Evolutionary conservation across 35 echinoderm and acorn worm genomes (phyloP).

Genomic region (Lytechinus pictus): DNA sequence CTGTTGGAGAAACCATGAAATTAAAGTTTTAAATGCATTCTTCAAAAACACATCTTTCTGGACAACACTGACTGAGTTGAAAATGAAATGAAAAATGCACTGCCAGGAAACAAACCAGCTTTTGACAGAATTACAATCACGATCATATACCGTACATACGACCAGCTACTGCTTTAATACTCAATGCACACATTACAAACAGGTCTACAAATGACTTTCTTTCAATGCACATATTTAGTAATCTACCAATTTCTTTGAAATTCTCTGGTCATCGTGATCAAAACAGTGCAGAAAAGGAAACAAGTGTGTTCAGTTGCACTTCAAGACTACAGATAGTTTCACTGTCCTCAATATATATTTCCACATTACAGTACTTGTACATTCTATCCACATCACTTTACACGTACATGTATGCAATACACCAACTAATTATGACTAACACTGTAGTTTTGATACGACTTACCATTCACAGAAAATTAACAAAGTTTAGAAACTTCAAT

Average conservation of each 20-base stretch:
- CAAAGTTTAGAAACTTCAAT: too few species aligned
- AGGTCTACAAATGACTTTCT: not conserved
- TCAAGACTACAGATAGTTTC: not conserved
- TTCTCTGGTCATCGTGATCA: not conserved
- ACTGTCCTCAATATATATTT: not conserved
- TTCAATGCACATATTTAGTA: not conserved
- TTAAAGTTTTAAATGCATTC: not conserved
- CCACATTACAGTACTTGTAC: not conserved
- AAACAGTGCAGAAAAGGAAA: not conserved
- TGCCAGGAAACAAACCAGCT: not conserved
- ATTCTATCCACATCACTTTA: not conserved
- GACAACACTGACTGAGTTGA: not conserved
- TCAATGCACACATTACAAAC: not conserved
- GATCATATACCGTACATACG: too few species aligned
- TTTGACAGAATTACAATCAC: not conserved
- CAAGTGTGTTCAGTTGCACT: too few species aligned
- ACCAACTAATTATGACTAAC: not conserved
- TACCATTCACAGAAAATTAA: not conserved
- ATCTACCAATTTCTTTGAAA: not conserved
- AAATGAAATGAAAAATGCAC: not conserved
- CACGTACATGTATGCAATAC: not conserved
- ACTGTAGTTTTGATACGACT: not conserved
- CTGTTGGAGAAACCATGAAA: not conserved
- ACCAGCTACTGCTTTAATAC: too few species aligned
- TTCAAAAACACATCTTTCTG: not conserved